phyloP scores from a whole-genome alignment of 2,797 vertebrate species.

The Pampus argenteus region DNA sequence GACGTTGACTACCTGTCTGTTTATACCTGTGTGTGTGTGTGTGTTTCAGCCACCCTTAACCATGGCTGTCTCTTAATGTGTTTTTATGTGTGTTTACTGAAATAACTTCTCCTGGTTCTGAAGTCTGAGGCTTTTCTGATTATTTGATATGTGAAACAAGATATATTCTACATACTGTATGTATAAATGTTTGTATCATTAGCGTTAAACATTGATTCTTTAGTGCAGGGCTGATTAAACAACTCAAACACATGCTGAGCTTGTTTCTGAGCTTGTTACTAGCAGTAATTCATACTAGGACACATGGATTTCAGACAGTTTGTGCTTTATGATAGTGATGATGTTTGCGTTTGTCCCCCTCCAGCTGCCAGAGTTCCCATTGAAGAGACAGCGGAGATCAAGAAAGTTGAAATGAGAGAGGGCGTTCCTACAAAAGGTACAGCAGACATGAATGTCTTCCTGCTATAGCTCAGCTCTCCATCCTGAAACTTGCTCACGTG shows the following conservation, averaged over 20 bases:
- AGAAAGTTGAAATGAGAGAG: constrained; percentile 75
- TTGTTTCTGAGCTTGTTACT: too few relatives aligned
- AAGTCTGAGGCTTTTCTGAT: neutral
- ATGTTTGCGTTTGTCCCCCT: constrained; percentile 38
- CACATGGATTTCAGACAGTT: neutral
- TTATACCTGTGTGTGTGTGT: neutral
- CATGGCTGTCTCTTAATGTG: constrained; percentile 26
- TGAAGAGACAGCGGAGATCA: constrained; percentile 78
- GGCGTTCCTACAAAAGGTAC: constrained; percentile 79
- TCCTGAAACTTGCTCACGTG: neutral
- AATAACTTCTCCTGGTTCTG: constrained; percentile 27
- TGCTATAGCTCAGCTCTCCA: constrained; percentile 27
- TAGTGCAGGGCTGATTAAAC: too few relatives aligned
- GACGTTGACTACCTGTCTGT: neutral
- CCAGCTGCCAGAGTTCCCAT: constrained; percentile 76
- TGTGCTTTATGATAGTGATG: neutral
- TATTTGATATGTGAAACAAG: neutral
- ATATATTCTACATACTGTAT: neutral
- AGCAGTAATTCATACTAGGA: neutral
- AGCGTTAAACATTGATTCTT: neutral
- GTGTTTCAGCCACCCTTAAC: constrained; percentile 29
- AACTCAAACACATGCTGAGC: too few relatives aligned
- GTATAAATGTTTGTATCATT: neutral
- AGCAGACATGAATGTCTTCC: neutral
- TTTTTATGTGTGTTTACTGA: neutral